Percentiles rank a stretch among this genome's conserved stretches.
phyloP scores from a whole-genome alignment of 2,797 vertebrate genomes.

The Lithobates pipiens region DNA sequence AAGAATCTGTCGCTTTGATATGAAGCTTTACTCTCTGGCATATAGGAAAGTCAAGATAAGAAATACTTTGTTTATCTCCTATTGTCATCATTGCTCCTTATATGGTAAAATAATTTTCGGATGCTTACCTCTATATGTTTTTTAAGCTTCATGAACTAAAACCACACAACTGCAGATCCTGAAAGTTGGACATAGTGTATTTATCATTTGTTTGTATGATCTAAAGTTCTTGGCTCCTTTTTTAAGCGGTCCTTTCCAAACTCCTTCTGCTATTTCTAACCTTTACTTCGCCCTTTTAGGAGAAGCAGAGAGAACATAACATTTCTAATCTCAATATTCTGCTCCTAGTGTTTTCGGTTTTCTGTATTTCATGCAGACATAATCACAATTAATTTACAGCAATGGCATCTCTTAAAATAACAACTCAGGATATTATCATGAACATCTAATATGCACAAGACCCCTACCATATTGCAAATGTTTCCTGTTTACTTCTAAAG shows the following conservation, averaged over 20 bases:
- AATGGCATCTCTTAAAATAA: background rate
- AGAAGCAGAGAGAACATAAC: constrained; percentile 62
- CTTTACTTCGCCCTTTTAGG: constrained; percentile 65
- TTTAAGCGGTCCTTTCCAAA: constrained; percentile 64
- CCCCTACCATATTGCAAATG: too few species aligned
- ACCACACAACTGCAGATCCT: constrained; percentile 71
- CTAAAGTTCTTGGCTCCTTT: constrained; percentile 69
- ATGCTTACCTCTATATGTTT: constrained; percentile 53
- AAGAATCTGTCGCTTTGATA: constrained; percentile 27
- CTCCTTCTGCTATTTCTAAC: constrained; percentile 63
- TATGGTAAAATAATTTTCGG: constrained; percentile 44
- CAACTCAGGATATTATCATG: background rate
- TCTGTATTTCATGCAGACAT: constrained; percentile 23
- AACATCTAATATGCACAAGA: background rate
- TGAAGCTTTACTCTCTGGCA: constrained; percentile 15
- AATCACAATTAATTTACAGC: constrained; percentile 7
- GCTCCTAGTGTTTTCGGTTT: constrained; percentile 10
- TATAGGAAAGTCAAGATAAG: constrained; percentile 30
- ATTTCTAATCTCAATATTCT: constrained; percentile 34
- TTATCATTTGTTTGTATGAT: constrained; percentile 77
- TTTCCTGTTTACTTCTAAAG: too few species aligned
- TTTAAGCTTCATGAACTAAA: constrained; percentile 67
- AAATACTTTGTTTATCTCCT: constrained; percentile 35
- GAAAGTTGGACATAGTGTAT: constrained; percentile 63
- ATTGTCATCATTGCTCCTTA: constrained; percentile 45